Percentiles rank a stretch among this genome's conserved stretches.
These are phyloP conservation scores for Cheilosia impressa DNA, from an alignment of 2,888 invertebrate genomes.

Conservation along the genomic window DNA sequence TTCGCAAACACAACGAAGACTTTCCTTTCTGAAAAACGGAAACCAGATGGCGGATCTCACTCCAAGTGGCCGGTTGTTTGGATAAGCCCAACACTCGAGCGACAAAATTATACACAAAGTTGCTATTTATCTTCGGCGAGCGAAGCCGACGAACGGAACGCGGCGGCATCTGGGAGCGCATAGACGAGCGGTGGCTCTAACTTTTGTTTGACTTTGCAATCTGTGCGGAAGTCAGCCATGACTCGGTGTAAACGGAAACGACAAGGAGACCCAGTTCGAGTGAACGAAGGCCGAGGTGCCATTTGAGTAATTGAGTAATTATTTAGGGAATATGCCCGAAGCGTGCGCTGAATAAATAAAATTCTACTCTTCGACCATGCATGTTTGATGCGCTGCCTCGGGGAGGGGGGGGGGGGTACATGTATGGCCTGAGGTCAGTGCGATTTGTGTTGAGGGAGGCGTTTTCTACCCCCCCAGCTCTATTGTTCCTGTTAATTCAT, in stretches of 20 bases:
- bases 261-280: conserved; percentile 20
- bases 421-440: conserved; percentile 24
- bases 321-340: conserved; percentile 50
- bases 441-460: not conserved
- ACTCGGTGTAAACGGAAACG: conserved; percentile 30
- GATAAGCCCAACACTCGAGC: conserved; percentile 21
- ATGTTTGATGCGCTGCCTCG: not conserved
- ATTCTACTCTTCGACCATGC: conserved; percentile 30
- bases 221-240: conserved; percentile 53
- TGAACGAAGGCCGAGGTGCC: conserved; percentile 48
- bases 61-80: conserved; percentile 40
- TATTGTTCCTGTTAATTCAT: conserved; percentile 30
- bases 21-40: conserved; percentile 29
- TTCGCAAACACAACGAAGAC: conserved; percentile 6
- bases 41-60: conserved; percentile 58
- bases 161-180: not conserved
- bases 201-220: conserved; percentile 70
- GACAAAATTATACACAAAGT: conserved; percentile 42
- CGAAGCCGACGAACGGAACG: not conserved
- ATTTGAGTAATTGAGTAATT: conserved; percentile 72
- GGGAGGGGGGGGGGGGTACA: not conserved
- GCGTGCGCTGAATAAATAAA: conserved; percentile 63
- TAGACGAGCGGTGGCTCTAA: conserved; percentile 23
- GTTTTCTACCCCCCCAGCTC: conserved; percentile 8
- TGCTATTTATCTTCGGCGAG: conserved; percentile 56